Percentiles rank a stretch among this genome's conserved stretches.
These are phyloP conservation scores for Maniola hyperantus DNA, from an alignment of 2,888 invertebrate species.

Conservation along the genomic window DNA sequence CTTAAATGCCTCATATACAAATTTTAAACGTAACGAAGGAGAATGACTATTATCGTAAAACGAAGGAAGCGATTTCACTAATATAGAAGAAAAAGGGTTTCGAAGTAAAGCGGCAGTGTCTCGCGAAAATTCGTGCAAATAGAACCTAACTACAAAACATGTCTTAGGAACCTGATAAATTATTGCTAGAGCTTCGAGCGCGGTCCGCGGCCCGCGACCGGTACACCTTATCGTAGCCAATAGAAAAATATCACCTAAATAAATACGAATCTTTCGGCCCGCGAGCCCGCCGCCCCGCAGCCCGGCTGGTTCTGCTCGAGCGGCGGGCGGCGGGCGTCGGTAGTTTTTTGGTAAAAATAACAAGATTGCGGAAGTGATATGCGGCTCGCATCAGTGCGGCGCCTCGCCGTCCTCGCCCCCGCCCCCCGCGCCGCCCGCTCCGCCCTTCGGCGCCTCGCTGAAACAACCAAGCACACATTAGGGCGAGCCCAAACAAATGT, in stretches of 20 bases:
- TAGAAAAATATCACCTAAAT: conserved; percentile 83
- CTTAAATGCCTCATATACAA: conserved; percentile 80
- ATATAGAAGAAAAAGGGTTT: conserved; percentile 63
- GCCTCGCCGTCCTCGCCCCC: conserved; percentile 52
- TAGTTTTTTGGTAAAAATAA: conserved; percentile 75
- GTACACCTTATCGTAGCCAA: conserved; percentile 81
- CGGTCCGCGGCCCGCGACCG: conserved; percentile 68
- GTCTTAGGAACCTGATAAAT: conserved; percentile 83
- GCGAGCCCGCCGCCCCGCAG: conserved; percentile 45
- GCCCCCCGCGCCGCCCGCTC: conserved; percentile 45
- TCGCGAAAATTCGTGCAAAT: conserved; percentile 80
- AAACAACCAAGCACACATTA: conserved; percentile 31
- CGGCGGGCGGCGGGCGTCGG: conserved; percentile 46
- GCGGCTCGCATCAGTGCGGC: conserved; percentile 62
- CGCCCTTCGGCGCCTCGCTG: conserved; percentile 61
- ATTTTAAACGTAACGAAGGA: conserved; percentile 69
- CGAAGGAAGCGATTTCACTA: conserved; percentile 71
- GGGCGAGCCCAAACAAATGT: too few relatives aligned
- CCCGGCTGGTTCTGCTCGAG: background rate
- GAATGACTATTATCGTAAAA: conserved; percentile 66
- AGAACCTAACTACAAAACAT: conserved; percentile 81
- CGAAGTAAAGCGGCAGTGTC: conserved; percentile 79
- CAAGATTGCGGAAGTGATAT: conserved; percentile 74
- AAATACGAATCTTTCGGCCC: conserved; percentile 72
- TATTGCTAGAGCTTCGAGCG: conserved; percentile 79